Evolutionary conservation across 1,140 invertebrate species (phyloP).

Genomic region (Acromyrmex heyeri): DNA sequence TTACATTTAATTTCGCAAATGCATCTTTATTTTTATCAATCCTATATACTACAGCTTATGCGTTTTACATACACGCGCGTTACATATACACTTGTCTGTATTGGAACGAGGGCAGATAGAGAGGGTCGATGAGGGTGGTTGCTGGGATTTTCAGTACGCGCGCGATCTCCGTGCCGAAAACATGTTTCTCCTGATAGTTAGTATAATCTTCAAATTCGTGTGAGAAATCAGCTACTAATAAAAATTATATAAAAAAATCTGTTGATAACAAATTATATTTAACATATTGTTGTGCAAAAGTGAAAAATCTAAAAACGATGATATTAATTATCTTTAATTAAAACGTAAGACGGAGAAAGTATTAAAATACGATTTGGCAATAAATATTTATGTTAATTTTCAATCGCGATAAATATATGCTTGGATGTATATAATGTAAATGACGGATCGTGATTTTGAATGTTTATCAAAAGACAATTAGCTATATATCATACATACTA

Average conservation of each 20-base stretch:
- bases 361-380: neutral
- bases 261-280: neutral
- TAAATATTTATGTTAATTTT: slow-evolving; percentile 5
- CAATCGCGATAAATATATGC: neutral
- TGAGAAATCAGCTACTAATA: neutral
- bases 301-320: neutral
- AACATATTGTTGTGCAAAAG: neutral
- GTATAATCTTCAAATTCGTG: slow-evolving; percentile 17
- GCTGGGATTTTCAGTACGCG: slow-evolving; percentile 80
- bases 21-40: slow-evolving; percentile 7
- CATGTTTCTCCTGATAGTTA: slow-evolving; percentile 58
- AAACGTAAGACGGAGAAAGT: neutral
- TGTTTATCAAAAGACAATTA: slow-evolving; percentile 31
- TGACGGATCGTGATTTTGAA: slow-evolving; percentile 1
- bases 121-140: slow-evolving; percentile 77
- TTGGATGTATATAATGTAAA: slow-evolving; percentile 3
- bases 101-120: slow-evolving; percentile 61
- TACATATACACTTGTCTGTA: slow-evolving; percentile 53
- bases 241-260: slow-evolving; percentile 14
- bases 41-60: neutral
- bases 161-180: slow-evolving; percentile 80
- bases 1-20: slow-evolving; percentile 1
- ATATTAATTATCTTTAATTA: neutral
- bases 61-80: slow-evolving; percentile 3
- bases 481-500: neutral